phyloP scores from a whole-genome alignment of 2,797 vertebrate species.

The Numenius phaeopus region DNA sequence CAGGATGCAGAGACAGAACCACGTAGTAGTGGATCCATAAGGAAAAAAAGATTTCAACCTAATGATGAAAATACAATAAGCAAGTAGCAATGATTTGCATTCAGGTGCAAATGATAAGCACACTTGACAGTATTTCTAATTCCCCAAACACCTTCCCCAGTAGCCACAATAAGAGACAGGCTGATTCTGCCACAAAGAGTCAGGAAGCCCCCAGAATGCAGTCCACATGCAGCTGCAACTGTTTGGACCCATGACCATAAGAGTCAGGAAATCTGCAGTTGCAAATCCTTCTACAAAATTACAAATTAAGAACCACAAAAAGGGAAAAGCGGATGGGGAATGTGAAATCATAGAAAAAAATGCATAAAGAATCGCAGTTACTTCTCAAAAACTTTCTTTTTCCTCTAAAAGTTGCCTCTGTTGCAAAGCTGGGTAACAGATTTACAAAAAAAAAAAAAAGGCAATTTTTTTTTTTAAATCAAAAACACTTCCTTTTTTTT shows the following conservation, averaged over 20 bases:
- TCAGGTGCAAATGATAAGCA: not conserved
- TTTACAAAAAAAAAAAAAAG: not conserved
- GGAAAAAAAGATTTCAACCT: not conserved
- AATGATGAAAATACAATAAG: not conserved
- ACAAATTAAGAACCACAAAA: not conserved
- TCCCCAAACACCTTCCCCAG: not conserved
- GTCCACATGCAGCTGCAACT: not conserved
- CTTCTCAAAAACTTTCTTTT: not conserved
- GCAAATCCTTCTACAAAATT: not conserved
- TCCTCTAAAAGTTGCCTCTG: not conserved
- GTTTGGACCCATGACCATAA: not conserved
- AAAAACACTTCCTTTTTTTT: not conserved
- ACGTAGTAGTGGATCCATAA: fast-evolving
- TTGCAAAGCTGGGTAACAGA: not conserved
- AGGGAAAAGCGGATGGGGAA: not conserved
- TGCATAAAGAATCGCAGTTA: not conserved
- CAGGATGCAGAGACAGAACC: not conserved
- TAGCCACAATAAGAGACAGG: not conserved
- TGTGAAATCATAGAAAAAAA: not conserved
- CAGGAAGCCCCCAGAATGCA: not conserved
- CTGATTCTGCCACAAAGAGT: not conserved
- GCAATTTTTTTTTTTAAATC: not conserved
- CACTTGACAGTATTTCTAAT: not conserved
- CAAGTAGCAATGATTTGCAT: not conserved
- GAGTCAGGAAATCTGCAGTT: not conserved